These are phyloP conservation scores for Podabrus alpinus DNA, from an alignment of 2,888 invertebrate species.

Conservation along the genomic window DNA sequence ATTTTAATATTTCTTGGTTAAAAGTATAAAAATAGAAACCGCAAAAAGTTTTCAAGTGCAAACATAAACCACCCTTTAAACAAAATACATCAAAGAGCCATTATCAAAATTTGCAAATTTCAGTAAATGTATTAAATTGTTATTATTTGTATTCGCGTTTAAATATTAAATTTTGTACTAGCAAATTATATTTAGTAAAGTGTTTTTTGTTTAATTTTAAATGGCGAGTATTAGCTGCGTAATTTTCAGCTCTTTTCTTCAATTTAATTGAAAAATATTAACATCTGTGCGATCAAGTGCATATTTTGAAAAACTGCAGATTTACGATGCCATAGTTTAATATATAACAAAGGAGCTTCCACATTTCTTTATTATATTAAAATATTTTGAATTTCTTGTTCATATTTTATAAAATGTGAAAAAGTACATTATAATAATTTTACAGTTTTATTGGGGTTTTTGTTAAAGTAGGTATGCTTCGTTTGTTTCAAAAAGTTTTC, in stretches of 20 bases:
- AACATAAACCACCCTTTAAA: neutral
- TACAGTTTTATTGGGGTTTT: neutral
- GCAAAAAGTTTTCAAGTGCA: neutral
- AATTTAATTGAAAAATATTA: too few relatives aligned
- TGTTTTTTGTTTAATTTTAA: neutral
- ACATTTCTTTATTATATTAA: too few relatives aligned
- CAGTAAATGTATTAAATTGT: neutral
- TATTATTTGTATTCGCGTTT: neutral
- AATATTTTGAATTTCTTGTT: too few relatives aligned
- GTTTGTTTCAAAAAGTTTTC: neutral
- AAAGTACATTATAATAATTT: too few relatives aligned
- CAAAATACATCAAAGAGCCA: neutral
- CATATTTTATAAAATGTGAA: too few relatives aligned
- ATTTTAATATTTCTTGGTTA: neutral
- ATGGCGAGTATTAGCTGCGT: neutral
- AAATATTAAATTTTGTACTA: neutral
- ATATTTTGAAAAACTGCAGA: too few relatives aligned
- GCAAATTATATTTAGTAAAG: neutral
- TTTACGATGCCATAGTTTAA: too few relatives aligned
- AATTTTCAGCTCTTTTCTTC: too few relatives aligned
- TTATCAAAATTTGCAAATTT: neutral
- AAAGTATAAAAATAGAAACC: neutral
- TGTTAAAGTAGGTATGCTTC: neutral
- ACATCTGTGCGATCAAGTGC: too few relatives aligned
- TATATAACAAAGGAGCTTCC: too few relatives aligned